phyloP scores from a whole-genome alignment of 2,888 invertebrate genomes.

The Lymantria monacha region DNA sequence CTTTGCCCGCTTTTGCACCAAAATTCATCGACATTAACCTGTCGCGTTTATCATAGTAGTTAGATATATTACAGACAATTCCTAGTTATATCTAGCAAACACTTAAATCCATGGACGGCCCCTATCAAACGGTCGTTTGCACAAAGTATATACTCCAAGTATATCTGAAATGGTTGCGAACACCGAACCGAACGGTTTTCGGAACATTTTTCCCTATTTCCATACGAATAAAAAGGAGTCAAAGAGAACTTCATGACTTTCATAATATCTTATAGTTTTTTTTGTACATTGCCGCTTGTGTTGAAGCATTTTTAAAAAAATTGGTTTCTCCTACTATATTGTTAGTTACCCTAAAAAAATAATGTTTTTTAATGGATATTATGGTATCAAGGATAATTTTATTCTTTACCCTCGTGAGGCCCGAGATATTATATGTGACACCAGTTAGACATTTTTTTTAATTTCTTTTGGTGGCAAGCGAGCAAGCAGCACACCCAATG shows the following conservation, averaged over 20 bases:
- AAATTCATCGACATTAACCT: too few relatives aligned
- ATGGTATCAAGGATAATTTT: too few relatives aligned
- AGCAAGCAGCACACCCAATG: too few relatives aligned
- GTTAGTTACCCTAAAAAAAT: constrained; percentile 27
- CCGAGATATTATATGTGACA: too few relatives aligned
- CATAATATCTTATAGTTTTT: constrained; percentile 65
- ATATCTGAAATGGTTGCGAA: constrained; percentile 63
- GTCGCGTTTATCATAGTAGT: too few relatives aligned
- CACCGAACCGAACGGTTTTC: constrained; percentile 65
- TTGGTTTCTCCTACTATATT: constrained; percentile 33
- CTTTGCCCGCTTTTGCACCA: too few relatives aligned
- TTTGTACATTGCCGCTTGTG: constrained; percentile 38
- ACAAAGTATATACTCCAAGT: constrained; percentile 73
- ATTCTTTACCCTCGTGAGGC: too few relatives aligned
- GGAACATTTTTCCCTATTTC: constrained; percentile 76
- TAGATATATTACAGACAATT: neutral
- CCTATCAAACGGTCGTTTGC: constrained; percentile 78
- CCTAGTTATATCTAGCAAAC: constrained; percentile 23
- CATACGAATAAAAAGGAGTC: constrained; percentile 73
- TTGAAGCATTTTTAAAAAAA: constrained; percentile 42
- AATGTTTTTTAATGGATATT: constrained; percentile 22
- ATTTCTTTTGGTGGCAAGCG: too few relatives aligned
- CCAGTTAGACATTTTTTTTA: too few relatives aligned
- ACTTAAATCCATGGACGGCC: constrained; percentile 43
- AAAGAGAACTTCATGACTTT: constrained; percentile 74